Percentiles rank a stretch among this genome's conserved stretches.
Conservation (phyloP, 2,113 vertebrate species). For the Butastur rufipennis region DNA sequence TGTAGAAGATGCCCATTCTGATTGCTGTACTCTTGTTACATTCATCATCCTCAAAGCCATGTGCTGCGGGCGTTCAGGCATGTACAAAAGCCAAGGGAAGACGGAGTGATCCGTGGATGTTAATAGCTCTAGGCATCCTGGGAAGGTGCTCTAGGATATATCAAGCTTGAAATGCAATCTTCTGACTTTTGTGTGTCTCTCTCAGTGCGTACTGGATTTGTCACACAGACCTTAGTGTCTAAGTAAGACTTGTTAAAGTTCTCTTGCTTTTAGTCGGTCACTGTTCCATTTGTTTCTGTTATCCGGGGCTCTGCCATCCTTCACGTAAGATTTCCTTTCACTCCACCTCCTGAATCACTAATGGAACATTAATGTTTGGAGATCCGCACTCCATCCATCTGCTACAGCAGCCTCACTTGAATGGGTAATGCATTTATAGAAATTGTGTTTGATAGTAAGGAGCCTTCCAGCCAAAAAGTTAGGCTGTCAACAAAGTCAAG, state of each 20-base stretch:
- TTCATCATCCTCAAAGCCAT: conserved; percentile 74
- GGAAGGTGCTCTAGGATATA: conserved; percentile 39
- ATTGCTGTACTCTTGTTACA: conserved; percentile 65
- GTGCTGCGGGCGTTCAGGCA: conserved; percentile 72
- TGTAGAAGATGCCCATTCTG: conserved; percentile 67
- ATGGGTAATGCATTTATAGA: conserved; percentile 66
- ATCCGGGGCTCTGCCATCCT: conserved; percentile 57
- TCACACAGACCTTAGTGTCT: conserved; percentile 70
- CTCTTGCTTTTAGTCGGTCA: conserved; percentile 67
- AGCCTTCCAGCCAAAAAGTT: conserved; percentile 69
- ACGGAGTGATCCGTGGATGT: conserved; percentile 60
- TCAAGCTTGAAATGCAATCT: conserved; percentile 65
- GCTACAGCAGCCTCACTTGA: conserved; percentile 63
- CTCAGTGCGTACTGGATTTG: conserved; percentile 62
- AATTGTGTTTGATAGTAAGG: conserved; percentile 56
- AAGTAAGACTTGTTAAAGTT: conserved; percentile 69
- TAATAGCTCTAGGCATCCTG: conserved; percentile 65
- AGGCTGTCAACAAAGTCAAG: conserved; percentile 49
- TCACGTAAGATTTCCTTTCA: conserved; percentile 63
- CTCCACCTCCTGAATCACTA: conserved; percentile 62
- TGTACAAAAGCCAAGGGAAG: conserved; percentile 65
- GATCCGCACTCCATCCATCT: conserved; percentile 50
- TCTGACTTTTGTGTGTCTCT: conserved; percentile 62
- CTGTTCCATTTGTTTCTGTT: conserved; percentile 69
- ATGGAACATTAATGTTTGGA: conserved; percentile 60